Evolutionary conservation across 2,797 vertebrate species (phyloP).

Genomic region (Leptatherina wallacei): DNA sequence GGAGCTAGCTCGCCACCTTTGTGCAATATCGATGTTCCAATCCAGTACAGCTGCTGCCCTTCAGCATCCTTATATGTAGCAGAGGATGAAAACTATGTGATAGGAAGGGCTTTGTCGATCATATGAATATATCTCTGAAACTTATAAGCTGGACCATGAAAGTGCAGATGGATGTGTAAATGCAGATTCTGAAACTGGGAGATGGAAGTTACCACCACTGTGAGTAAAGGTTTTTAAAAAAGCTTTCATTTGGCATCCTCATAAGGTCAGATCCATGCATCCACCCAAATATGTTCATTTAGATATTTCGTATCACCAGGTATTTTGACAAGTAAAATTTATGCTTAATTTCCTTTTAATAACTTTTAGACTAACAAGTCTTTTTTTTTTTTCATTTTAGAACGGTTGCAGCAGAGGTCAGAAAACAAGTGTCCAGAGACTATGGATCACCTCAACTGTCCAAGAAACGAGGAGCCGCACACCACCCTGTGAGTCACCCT

Average conservation of each 20-base stretch:
- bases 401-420: slow-evolving; percentile 91
- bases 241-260: background rate
- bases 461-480: slow-evolving; percentile 84
- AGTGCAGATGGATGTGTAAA: background rate
- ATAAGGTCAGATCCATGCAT: background rate
- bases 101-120: slow-evolving; percentile 7
- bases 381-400: slow-evolving; percentile 62
- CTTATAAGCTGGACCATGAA: background rate
- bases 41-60: slow-evolving; percentile 67
- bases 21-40: slow-evolving; percentile 45
- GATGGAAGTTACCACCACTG: background rate
- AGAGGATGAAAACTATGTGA: slow-evolving; percentile 29
- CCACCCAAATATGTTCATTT: too few species aligned
- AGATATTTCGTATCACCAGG: too few species aligned
- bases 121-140: slow-evolving; percentile 9
- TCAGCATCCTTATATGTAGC: slow-evolving; percentile 35
- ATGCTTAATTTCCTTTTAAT: background rate
- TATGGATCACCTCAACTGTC: slow-evolving; percentile 91
- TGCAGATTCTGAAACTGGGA: slow-evolving; percentile 5
- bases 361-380: background rate
- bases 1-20: slow-evolving; percentile 58
- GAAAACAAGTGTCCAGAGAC: slow-evolving; percentile 92
- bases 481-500: slow-evolving; percentile 84
- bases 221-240: background rate
- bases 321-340: background rate